These are phyloP conservation scores for Maccullochella peelii DNA, from an alignment of 2,113 vertebrate species.

Conservation along the genomic window DNA sequence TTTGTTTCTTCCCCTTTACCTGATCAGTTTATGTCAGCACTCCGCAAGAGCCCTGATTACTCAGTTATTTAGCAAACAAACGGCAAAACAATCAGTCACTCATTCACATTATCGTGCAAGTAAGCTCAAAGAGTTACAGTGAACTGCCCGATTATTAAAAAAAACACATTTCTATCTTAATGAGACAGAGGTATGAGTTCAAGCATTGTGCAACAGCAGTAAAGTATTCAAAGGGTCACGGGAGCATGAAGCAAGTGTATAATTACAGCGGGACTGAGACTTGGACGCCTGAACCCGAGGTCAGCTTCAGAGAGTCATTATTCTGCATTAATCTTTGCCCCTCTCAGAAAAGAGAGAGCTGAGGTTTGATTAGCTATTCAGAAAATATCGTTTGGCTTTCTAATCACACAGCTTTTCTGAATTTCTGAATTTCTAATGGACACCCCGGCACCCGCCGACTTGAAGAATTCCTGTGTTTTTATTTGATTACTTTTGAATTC, in stretches of 20 bases:
- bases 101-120: slow-evolving; percentile 11
- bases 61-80: slow-evolving; percentile 24
- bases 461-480: slow-evolving; percentile 11
- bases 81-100: slow-evolving; percentile 31
- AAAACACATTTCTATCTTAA: slow-evolving; percentile 38
- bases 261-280: slow-evolving; percentile 75
- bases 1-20: neutral
- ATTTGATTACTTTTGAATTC: slow-evolving; percentile 19
- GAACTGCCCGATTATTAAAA: slow-evolving; percentile 54
- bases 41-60: neutral
- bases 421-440: slow-evolving; percentile 62
- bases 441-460: slow-evolving; percentile 11
- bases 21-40: neutral
- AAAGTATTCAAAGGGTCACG: slow-evolving; percentile 66
- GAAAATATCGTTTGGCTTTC: slow-evolving; percentile 62
- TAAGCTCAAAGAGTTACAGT: slow-evolving; percentile 43
- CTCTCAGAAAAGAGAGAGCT: slow-evolving; percentile 31
- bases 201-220: slow-evolving; percentile 45
- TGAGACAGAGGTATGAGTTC: slow-evolving; percentile 37
- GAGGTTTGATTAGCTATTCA: slow-evolving; percentile 78
- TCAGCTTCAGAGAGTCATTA: slow-evolving; percentile 68
- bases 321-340: slow-evolving; percentile 71
- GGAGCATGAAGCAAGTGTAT: slow-evolving; percentile 61
- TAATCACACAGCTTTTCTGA: slow-evolving; percentile 65
- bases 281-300: slow-evolving; percentile 53